Evolutionary conservation across 2,797 vertebrate species (phyloP).

Genomic region (Synanceia verrucosa): DNA sequence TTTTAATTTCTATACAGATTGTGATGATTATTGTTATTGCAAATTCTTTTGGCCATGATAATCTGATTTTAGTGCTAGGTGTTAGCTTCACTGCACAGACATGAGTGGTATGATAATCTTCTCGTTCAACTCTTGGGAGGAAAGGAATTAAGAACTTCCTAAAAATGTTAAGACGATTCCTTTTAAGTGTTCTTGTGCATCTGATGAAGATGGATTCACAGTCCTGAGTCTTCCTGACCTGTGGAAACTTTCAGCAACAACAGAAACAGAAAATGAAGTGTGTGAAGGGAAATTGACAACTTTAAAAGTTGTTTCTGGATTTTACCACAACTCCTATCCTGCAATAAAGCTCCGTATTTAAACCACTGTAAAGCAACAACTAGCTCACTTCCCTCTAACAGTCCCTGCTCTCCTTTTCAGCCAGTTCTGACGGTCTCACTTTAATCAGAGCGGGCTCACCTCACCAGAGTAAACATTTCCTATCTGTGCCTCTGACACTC

Average conservation of each 20-base stretch:
- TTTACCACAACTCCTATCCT: constrained; percentile 5
- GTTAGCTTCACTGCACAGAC: neutral
- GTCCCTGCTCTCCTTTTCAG: neutral
- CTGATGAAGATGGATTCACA: constrained; percentile 15
- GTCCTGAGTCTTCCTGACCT: constrained; percentile 54
- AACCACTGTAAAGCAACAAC: constrained; percentile 26
- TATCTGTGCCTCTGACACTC: constrained; percentile 44
- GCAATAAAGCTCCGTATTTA: constrained; percentile 30
- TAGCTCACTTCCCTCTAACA: neutral
- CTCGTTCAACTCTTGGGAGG: neutral
- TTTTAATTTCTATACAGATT: neutral
- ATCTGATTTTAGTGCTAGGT: neutral
- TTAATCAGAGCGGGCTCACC: constrained; percentile 22
- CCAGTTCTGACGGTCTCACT: neutral
- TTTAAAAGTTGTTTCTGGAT: constrained; percentile 16
- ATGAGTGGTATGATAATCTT: neutral
- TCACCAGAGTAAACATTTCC: constrained; percentile 4
- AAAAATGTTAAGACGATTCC: constrained; percentile 19
- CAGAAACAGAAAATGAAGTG: neutral
- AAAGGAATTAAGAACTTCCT: neutral
- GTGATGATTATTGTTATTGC: neutral
- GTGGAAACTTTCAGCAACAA: constrained; percentile 28
- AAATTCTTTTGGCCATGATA: neutral
- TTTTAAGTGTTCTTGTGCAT: constrained; percentile 26
- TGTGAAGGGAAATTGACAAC: neutral